Conservation (phyloP, 2,797 vertebrate species). For the Smutsia gigantea region DNA sequence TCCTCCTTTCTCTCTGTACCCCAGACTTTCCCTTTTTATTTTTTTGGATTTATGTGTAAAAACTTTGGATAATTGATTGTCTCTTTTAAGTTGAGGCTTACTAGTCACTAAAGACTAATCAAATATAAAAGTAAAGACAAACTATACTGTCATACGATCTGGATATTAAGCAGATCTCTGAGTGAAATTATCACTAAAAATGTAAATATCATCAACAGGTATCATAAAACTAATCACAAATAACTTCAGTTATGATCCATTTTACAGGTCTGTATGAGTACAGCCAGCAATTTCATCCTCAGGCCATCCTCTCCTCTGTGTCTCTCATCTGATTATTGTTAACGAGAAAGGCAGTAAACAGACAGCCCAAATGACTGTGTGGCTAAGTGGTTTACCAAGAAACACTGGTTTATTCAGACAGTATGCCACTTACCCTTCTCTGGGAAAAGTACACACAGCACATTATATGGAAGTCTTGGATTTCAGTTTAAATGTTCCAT, state of each 20-base stretch:
- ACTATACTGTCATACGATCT: not conserved
- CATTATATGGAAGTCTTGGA: conserved; percentile 55
- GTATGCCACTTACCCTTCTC: conserved; percentile 39
- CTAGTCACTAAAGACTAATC: not conserved
- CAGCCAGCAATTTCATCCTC: not conserved
- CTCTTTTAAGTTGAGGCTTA: conserved; percentile 17
- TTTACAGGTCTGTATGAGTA: not conserved
- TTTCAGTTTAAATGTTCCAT: conserved; percentile 69
- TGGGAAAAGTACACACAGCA: conserved; percentile 57
- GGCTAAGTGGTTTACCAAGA: conserved; percentile 71
- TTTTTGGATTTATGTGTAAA: not conserved
- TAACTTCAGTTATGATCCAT: not conserved
- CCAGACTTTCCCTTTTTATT: not conserved
- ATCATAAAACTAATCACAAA: not conserved
- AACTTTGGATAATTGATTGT: not conserved
- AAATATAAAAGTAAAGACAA: conserved; percentile 37
- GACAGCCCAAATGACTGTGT: conserved; percentile 51
- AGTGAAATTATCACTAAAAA: conserved; percentile 32
- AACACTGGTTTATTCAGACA: conserved; percentile 60
- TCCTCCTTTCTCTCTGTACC: not conserved
- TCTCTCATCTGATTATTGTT: conserved; percentile 67
- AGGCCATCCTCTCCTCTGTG: not conserved
- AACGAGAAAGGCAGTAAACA: conserved; percentile 65
- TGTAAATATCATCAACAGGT: not conserved
- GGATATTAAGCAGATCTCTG: not conserved